Evolutionary conservation across 2,888 invertebrate species (phyloP), one percentile per base, ranked within the genome.

Genomic region (Pachycephus smyrnensis): DNA sequence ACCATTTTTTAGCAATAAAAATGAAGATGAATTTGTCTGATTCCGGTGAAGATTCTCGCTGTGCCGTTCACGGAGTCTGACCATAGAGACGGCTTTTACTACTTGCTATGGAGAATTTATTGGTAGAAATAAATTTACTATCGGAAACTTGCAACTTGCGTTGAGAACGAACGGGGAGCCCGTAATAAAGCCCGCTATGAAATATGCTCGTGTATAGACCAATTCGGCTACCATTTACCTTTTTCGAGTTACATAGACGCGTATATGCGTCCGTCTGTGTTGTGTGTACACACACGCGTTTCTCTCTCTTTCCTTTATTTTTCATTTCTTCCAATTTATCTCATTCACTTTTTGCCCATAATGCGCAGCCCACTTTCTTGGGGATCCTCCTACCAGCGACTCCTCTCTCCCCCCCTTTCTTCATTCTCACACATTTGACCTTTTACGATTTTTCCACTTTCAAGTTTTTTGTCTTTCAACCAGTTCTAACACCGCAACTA

Each of bases 101-200:
- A 80, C 81, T 36, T 73, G 69, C 80, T 71, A 82, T 79, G 79
- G 82, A 79, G 78, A 79, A 82, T 83, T 83, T 82, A 83, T 80
- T 81, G 79, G 75, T 80, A 68, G 79, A 81, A 82, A 83, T 83
- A 83, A 83, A 83, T 82, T 83, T 68, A 77, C 80, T 78, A 83
- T 82, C 80, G 79, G 81, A 81, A 83, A 83, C 81, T 82, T 80
- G 80, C 79, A 82, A 82, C 77, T 82, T 77, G 76, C 79, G 74
- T 77, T 69, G 79, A 80, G 75, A 78, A 77, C 78, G 78, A 55
- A 55, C n/a, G 37, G 77, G 75, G 75, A 75, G 36, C 37, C 68
- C 69, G 74, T 82, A 78, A 80, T 80, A 80, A 80, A 80, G 80
- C 31, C 40, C 69, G 69, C 77, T 73, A 77, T 79, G 76, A 80